Percentiles rank a stretch among this genome's conserved stretches.
phyloP scores from a whole-genome alignment of 2,113 vertebrate genomes.

The Trematomus loennbergii region DNA sequence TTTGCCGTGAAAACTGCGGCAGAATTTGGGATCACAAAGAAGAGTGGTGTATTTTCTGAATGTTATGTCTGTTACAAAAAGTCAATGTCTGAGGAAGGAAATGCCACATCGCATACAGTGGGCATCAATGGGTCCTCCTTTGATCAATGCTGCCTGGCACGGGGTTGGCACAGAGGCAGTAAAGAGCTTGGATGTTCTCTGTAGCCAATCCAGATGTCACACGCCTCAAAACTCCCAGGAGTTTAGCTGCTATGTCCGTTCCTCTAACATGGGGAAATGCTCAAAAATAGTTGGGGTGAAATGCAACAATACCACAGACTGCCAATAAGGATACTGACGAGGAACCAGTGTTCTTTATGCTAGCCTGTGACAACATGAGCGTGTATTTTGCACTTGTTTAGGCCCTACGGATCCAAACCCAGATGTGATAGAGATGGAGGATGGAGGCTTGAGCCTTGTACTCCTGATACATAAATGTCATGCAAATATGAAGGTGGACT shows the following conservation, averaged over 20 bases:
- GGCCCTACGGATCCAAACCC: conserved; percentile 64
- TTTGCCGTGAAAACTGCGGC: conserved; percentile 32
- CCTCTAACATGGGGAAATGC: conserved; percentile 43
- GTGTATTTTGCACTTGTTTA: conserved; percentile 34
- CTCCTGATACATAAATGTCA: conserved; percentile 51
- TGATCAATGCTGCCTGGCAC: conserved; percentile 81
- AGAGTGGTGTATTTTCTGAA: conserved; percentile 52
- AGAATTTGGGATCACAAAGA: conserved; percentile 56
- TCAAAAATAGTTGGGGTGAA: conserved; percentile 78
- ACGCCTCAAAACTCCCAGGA: conserved; percentile 61
- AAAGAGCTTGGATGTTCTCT: conserved; percentile 87
- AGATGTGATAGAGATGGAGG: conserved; percentile 37
- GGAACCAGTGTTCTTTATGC: conserved; percentile 45
- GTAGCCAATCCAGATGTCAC: conserved; percentile 74
- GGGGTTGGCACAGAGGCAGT: conserved; percentile 82
- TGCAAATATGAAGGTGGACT: conserved; percentile 67
- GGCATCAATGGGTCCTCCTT: conserved; percentile 82
- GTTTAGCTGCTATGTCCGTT: conserved; percentile 53
- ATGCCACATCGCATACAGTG: conserved; percentile 86
- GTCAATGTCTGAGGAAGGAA: conserved; percentile 38
- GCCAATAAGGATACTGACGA: conserved; percentile 44
- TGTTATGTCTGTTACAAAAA: conserved; percentile 56
- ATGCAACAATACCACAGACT: conserved; percentile 58
- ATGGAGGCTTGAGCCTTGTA: conserved; percentile 58
- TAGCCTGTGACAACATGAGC: conserved; percentile 22